Evolutionary conservation across 2,888 invertebrate species (phyloP), one percentile per base, ranked within the genome.

Genomic region (Lithophane socia): DNA sequence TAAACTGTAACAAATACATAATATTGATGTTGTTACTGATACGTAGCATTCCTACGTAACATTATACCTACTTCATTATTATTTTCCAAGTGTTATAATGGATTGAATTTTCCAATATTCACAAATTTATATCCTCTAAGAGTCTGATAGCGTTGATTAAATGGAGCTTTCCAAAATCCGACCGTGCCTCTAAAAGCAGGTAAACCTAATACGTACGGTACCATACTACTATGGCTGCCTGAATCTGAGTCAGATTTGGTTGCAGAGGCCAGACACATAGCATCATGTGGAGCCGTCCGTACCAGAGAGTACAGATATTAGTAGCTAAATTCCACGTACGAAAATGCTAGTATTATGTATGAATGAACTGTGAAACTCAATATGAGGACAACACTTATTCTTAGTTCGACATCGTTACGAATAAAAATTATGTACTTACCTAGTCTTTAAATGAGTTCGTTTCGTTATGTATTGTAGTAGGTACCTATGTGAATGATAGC

Each of bases 1-100:
- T 64, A 61, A 77, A 58, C 56, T 80, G 54, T 77, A 58, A 77
- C 64, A 79, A 64, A 83, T 75, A n/a, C 71, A 29, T 84, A 49
- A 56, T 64, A 29, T 61, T 68, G 47, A 42, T 67, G 9, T 52
- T 69, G 21, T 9, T 74, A 29, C 4, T 54, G 61, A 65, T 56
- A 37, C 1, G 21, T 64, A 64, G 21, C 49, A 54, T 47, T 13
- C 3, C 21, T 37, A 49, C 12, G 12, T 21, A n/a, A 44, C 7
- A 37, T 13, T 37, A 16, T 49, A 9, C 37, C 37, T 37, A 37
- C 24, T 61, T 9, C 12, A 54, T 54, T 21, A 65, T 44, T 54
- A 16, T 7, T 52, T 13, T 72, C 18, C 21, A 16, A 29, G n/a
- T 24, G 16, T 16, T n/a, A 37, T 8, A 18, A n/a, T 29, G n/a